A percentile compares a stretch with the other conserved stretches of the same genome.
Conservation (phyloP, 2,113 vertebrate genomes). For the Gobiocypris rarus region DNA sequence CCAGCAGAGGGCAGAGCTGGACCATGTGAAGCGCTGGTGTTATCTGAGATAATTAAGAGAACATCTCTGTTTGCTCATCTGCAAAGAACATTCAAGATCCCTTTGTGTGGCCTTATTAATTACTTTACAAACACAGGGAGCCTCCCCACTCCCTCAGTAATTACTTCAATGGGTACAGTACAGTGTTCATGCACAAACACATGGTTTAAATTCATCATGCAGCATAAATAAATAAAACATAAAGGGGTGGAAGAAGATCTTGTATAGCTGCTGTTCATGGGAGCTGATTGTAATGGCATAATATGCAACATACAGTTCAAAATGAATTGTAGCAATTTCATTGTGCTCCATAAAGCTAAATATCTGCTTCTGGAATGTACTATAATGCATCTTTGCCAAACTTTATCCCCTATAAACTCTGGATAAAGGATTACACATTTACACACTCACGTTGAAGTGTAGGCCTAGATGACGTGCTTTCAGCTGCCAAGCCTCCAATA, state of each 20-base stretch:
- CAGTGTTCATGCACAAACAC: not conserved
- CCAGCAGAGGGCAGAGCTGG: slow-evolving; percentile 80
- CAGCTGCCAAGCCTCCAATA: not conserved
- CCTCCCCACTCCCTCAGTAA: not conserved
- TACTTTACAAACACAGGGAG: slow-evolving; percentile 50
- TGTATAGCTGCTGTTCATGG: not conserved
- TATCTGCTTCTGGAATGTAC: not conserved
- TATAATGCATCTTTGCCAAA: not conserved
- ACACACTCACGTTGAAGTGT: not conserved
- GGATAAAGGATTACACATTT: not conserved
- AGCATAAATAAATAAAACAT: not conserved
- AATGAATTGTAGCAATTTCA: not conserved
- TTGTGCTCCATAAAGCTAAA: not conserved
- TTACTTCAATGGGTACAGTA: not conserved
- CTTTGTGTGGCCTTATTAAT: slow-evolving; percentile 70
- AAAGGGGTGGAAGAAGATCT: not conserved
- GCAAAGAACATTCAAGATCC: slow-evolving; percentile 63
- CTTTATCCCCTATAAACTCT: not conserved
- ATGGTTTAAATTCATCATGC: not conserved
- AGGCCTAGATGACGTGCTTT: not conserved
- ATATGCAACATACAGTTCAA: not conserved
- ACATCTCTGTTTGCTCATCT: slow-evolving; percentile 60
- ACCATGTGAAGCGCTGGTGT: slow-evolving; percentile 56
- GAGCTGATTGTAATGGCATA: not conserved
- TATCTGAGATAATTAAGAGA: slow-evolving; percentile 38